These are phyloP conservation scores for Gnathonemus longibarbis DNA, from an alignment of 2,113 vertebrate species.

Conservation along the genomic window DNA sequence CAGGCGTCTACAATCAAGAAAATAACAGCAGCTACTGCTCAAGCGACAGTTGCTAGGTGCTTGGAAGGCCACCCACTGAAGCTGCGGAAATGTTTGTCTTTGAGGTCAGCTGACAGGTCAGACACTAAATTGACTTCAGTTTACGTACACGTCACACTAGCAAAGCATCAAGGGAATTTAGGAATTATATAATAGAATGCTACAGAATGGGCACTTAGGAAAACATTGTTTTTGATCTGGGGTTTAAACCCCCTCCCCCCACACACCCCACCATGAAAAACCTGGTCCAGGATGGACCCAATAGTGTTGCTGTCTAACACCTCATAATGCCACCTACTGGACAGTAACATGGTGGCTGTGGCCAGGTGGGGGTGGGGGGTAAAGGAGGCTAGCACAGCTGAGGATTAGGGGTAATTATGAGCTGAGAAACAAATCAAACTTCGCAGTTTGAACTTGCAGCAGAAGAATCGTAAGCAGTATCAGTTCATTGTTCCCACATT, in stretches of 20 bases:
- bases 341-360: neutral
- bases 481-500: neutral
- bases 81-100: neutral
- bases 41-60: neutral
- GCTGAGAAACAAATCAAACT: neutral
- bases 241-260: neutral
- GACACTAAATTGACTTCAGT: neutral
- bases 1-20: neutral
- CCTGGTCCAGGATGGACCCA: neutral
- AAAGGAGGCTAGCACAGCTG: neutral
- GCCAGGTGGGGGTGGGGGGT: neutral
- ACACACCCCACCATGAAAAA: neutral
- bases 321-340: neutral
- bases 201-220: neutral
- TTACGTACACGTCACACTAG: neutral
- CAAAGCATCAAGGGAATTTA: neutral
- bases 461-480: neutral
- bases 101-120: neutral
- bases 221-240: neutral
- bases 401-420: neutral
- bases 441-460: neutral
- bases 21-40: neutral
- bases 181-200: neutral
- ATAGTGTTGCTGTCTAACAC: neutral
- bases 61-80: neutral